phyloP scores from a whole-genome alignment of 2,797 vertebrate genomes.

The Artibeus jamaicensis region DNA sequence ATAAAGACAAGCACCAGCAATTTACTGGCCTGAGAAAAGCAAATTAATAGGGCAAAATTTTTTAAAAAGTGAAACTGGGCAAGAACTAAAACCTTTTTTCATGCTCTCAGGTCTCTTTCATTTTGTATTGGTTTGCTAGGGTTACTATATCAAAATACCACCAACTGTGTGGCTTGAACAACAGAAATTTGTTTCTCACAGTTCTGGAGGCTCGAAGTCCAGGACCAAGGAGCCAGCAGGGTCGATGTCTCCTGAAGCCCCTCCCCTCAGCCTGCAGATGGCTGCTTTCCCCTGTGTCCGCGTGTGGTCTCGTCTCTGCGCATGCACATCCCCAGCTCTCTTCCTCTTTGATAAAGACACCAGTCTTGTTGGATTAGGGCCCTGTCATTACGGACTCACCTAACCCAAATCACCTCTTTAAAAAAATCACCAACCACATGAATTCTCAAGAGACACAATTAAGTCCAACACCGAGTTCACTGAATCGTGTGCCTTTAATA shows the following conservation, averaged over 20 bases:
- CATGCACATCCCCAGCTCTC: neutral
- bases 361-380: neutral
- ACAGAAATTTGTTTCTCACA: neutral
- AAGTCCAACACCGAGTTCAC: neutral
- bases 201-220: neutral
- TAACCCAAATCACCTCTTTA: neutral
- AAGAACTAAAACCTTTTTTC: neutral
- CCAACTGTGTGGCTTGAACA: neutral
- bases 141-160: neutral
- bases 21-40: neutral
- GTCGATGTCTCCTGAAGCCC: neutral
- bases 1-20: neutral
- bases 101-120: neutral
- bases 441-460: neutral
- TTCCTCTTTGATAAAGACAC: neutral
- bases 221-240: neutral
- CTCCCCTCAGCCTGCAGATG: neutral
- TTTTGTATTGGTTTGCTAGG: neutral
- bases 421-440: neutral
- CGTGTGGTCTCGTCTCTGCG: neutral
- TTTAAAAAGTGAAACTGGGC: neutral
- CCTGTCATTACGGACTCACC: neutral
- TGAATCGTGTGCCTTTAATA: neutral
- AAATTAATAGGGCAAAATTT: neutral
- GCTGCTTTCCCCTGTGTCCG: neutral